A percentile compares a stretch with the other conserved stretches of the same genome.
These are phyloP conservation scores for Lamprotornis superbus DNA, from an alignment of 2,113 vertebrate genomes.

Conservation along the genomic window DNA sequence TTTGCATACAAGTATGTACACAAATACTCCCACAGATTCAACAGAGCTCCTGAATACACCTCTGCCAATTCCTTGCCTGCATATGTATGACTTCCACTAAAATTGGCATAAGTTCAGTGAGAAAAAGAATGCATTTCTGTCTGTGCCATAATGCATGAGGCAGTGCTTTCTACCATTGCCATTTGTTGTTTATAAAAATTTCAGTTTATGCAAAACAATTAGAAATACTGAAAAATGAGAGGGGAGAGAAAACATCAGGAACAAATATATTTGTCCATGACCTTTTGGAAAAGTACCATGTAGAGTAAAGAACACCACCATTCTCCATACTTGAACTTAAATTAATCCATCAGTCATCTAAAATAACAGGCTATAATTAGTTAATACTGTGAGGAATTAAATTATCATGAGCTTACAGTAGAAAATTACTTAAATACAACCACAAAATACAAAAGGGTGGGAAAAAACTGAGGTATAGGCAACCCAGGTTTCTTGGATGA, in stretches of 20 bases:
- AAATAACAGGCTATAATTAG: neutral
- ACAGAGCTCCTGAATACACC: constrained; percentile 13
- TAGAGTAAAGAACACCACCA: neutral
- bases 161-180: neutral
- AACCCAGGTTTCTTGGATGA: neutral
- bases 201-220: neutral
- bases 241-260: neutral
- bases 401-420: neutral
- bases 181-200: constrained; percentile 1
- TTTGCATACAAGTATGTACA: neutral
- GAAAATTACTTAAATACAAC: neutral
- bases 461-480: neutral
- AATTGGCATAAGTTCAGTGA: constrained; percentile 27
- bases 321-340: neutral
- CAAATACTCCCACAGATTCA: constrained; percentile 50
- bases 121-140: neutral
- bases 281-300: neutral
- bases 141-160: neutral
- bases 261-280: neutral
- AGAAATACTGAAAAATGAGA: neutral
- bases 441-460: neutral
- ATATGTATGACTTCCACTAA: constrained; percentile 16
- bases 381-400: neutral
- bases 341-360: neutral
- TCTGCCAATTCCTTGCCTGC: constrained; percentile 45